A percentile compares a stretch with the other conserved stretches of the same genome.
phyloP scores from a whole-genome alignment of 2,888 invertebrate species.

The Metopia argyrocephala region DNA sequence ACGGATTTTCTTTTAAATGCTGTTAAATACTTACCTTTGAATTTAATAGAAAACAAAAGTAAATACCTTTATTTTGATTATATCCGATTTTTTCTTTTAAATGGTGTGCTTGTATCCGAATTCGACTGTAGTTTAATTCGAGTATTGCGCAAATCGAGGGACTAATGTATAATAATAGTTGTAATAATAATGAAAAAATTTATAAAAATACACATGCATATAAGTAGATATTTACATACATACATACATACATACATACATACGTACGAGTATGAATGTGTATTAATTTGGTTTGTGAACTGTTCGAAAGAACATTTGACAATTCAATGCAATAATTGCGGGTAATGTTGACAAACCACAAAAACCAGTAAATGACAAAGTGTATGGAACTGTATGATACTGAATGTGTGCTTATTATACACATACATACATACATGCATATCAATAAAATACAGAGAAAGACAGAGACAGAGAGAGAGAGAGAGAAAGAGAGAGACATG shows the following conservation, averaged over 20 bases:
- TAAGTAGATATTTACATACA: not conserved
- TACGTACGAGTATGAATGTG: not conserved
- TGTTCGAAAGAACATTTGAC: constrained; percentile 46
- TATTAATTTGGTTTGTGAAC: constrained; percentile 46
- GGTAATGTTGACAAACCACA: constrained; percentile 60
- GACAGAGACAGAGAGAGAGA: not conserved
- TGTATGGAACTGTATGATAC: constrained; percentile 18
- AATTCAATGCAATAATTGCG: constrained; percentile 63
- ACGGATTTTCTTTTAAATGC: too few relatives aligned
- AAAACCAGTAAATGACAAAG: constrained; percentile 60
- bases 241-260: not conserved
- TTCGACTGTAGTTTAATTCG: too few relatives aligned
- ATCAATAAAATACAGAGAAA: not conserved
- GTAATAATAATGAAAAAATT: too few relatives aligned
- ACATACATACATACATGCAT: not conserved
- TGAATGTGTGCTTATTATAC: not conserved
- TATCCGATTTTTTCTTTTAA: too few relatives aligned
- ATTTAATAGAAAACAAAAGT: too few relatives aligned
- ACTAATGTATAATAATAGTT: too few relatives aligned
- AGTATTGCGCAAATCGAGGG: too few relatives aligned
- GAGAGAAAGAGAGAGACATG: not conserved
- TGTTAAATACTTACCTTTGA: too few relatives aligned
- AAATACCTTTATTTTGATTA: too few relatives aligned
- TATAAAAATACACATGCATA: too few relatives aligned
- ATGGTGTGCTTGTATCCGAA: too few relatives aligned